Evolutionary conservation across 2,113 vertebrate species (phyloP).

Genomic region (Campylorhamphus procurvoides): DNA sequence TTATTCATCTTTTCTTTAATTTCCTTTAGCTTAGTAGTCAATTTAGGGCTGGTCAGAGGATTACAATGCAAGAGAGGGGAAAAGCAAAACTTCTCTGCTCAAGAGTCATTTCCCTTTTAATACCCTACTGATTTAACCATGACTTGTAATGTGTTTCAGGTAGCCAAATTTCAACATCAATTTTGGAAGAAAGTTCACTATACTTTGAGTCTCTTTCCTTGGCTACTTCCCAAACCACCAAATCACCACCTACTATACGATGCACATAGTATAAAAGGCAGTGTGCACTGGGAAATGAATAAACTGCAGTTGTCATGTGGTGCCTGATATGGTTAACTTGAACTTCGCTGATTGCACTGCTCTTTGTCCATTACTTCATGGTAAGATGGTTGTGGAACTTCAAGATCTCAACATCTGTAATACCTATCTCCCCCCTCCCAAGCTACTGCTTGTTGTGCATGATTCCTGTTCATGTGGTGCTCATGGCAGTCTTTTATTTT

Average conservation of each 20-base stretch:
- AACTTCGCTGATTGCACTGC: neutral
- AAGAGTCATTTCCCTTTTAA: slow-evolving; percentile 68
- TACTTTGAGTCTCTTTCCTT: slow-evolving; percentile 18
- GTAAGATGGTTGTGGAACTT: neutral
- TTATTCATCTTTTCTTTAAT: slow-evolving; percentile 66
- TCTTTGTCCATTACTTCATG: neutral
- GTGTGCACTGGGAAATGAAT: neutral
- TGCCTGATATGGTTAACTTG: neutral
- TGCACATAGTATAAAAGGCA: slow-evolving; percentile 16
- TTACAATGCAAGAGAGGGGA: slow-evolving; percentile 42
- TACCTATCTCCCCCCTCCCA: neutral
- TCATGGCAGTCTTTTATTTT: neutral
- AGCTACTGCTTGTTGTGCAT: neutral
- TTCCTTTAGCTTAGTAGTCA: slow-evolving; percentile 64
- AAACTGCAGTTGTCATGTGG: neutral
- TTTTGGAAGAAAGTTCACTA: slow-evolving; percentile 55
- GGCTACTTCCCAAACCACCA: slow-evolving; percentile 57
- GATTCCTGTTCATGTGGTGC: neutral
- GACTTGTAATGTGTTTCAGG: slow-evolving; percentile 65
- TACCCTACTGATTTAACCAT: slow-evolving; percentile 59
- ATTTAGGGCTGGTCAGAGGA: slow-evolving; percentile 60
- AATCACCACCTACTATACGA: slow-evolving; percentile 54
- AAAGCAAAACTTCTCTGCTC: slow-evolving; percentile 53
- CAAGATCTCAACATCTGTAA: neutral
- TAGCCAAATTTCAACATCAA: slow-evolving; percentile 70